Conservation (phyloP, 2,888 invertebrate species). For the Heteromurus nitidus region DNA sequence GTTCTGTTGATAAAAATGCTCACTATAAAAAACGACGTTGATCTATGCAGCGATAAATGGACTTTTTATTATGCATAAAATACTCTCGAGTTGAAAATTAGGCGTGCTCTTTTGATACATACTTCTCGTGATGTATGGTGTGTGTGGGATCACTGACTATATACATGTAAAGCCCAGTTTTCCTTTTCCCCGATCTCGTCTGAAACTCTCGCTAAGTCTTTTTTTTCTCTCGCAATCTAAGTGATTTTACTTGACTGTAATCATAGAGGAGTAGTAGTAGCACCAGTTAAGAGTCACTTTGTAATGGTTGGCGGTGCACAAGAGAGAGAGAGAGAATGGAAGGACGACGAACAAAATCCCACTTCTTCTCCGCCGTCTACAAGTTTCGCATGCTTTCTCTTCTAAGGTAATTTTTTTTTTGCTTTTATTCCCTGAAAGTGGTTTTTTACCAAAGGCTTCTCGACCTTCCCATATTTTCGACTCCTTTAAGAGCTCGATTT, state of each 20-base stretch:
- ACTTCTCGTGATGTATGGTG: not conserved
- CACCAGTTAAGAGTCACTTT: slow-evolving; percentile 4
- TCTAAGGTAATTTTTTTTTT: slow-evolving; percentile 4
- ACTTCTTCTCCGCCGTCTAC: not conserved
- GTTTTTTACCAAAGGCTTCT: not conserved
- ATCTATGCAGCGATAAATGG: too few relatives aligned
- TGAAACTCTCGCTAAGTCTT: not conserved
- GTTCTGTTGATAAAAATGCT: not conserved
- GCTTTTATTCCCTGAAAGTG: not conserved
- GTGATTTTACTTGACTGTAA: not conserved
- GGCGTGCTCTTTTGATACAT: not conserved
- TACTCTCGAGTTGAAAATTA: not conserved
- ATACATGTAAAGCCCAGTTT: not conserved
- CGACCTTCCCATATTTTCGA: not conserved
- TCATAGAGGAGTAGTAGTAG: not conserved
- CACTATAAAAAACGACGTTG: not conserved
- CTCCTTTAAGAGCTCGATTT: not conserved
- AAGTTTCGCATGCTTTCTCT: not conserved
- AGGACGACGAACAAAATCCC: slow-evolving; percentile 6
- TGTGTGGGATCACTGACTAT: not conserved
- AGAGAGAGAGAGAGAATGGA: not conserved
- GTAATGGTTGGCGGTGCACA: too few relatives aligned
- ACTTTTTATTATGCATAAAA: not conserved
- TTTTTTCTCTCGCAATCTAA: not conserved
- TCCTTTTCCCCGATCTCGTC: not conserved